Percentiles rank a stretch among this genome's conserved stretches.
Evolutionary conservation across 2,113 vertebrate species (phyloP).

Genomic region (Brachyhypopomus gauderio): DNA sequence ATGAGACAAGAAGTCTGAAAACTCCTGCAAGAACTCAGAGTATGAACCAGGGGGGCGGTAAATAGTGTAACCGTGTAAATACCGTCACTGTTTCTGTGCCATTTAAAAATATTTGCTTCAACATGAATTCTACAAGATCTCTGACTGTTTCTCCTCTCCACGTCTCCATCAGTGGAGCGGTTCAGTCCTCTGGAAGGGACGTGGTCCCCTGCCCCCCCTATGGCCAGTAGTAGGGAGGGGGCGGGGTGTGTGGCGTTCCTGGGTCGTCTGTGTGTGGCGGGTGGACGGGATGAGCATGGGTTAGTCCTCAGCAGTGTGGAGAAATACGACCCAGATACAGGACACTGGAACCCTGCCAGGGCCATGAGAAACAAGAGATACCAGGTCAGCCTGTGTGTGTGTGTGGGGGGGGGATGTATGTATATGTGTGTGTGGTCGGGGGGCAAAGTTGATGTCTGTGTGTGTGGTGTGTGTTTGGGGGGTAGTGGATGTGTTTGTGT

Average conservation of each 20-base stretch:
- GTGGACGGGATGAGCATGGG: slow-evolving; percentile 55
- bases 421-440: neutral
- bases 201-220: slow-evolving; percentile 52
- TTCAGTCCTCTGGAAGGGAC: slow-evolving; percentile 52
- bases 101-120: no score
- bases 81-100: no score
- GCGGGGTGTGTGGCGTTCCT: slow-evolving; percentile 47
- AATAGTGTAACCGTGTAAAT: no score
- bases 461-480: slow-evolving; percentile 12
- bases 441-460: no score
- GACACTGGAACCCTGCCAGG: slow-evolving; percentile 47
- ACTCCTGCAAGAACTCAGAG: no score
- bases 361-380: slow-evolving; percentile 57
- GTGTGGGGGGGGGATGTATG: slow-evolving; percentile 3
- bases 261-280: slow-evolving; percentile 55
- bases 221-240: slow-evolving; percentile 48
- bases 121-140: no score
- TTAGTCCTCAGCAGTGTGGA: slow-evolving; percentile 54
- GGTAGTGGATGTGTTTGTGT: neutral
- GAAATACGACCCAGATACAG: slow-evolving; percentile 51
- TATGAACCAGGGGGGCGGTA: no score
- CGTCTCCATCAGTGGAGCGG: slow-evolving; percentile 35
- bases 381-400: slow-evolving; percentile 39
- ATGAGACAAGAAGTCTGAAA: no score
- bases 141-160: neutral